Evolutionary conservation across 2,888 invertebrate species (phyloP), one percentile per base, ranked within the genome.

Genomic region (Eupithecia exiguata): DNA sequence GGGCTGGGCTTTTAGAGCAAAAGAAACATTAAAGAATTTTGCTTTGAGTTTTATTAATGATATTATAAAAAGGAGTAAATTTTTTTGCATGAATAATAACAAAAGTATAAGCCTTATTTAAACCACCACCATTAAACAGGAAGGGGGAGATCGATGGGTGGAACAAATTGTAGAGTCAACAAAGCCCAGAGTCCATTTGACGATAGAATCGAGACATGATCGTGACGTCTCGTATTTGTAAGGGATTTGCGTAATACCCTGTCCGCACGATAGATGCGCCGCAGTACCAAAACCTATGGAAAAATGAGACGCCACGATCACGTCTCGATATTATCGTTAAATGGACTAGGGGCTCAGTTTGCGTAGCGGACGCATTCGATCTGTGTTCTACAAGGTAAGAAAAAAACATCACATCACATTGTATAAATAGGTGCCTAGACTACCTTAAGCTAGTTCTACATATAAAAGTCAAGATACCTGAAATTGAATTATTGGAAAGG

Each of bases 101-200:
- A 58, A 58, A n/a, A n/a, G n/a, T 58, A 14, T 12, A 14, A 5
- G 14, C 25, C 12, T 58, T 12, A 5, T 58, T 53, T 25, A 25
- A 12, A 58, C 21, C 58, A 58, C 58, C 58, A 58, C 58, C 58
- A 58, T 58, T 53, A 53, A 58, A 58, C 58, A 58, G 58, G 58
- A 58, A 25, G 12, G 14, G 58, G 58, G 25, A 58, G 58, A 58
- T 58, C 58, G 5, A 58, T 58, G 12, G 14, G 21, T 25, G 58
- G 25, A 25, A 12, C 21, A 21, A 25, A 58, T 25, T 25, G 14
- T 25, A 12, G 25, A 58, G 49, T 10, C 49, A 58, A 25, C 9
- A 58, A 12, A 7, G n/a, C 10, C 21, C 53, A 21, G 30, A 30
- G 30, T 30, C 30, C 30, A 30, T 30, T 30, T 30, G 30, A 30